Percentiles rank a stretch among this genome's conserved stretches.
Evolutionary conservation across 92 coral and sea anemone species (phyloP).

Genomic region (Chrysogorgia sp.): DNA sequence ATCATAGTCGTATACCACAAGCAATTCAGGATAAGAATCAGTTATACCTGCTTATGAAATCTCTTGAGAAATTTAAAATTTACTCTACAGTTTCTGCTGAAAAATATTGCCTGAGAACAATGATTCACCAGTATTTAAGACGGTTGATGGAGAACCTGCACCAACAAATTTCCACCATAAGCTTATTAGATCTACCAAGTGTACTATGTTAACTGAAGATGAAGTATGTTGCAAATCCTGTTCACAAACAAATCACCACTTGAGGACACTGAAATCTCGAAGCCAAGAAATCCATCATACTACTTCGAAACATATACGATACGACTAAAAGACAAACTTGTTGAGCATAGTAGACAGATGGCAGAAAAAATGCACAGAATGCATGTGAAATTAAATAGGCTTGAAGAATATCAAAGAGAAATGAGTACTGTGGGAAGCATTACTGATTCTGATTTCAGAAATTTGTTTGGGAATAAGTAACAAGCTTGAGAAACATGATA

Average conservation of each 20-base stretch:
- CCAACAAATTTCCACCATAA: neutral
- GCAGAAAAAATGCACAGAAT: conserved; percentile 51
- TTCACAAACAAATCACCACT: too few species aligned
- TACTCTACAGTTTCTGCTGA: too few species aligned
- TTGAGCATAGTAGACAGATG: too few species aligned
- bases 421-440: conserved; percentile 48
- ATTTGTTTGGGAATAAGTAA: conserved; percentile 47
- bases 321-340: conserved; percentile 55
- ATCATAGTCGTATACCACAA: too few species aligned
- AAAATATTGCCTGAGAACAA: neutral
- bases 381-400: conserved; percentile 41
- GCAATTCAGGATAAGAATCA: too few species aligned
- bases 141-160: neutral
- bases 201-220: neutral
- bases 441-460: conserved; percentile 51
- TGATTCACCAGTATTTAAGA: neutral
- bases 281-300: conserved; percentile 4
- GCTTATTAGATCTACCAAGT: too few species aligned
- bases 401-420: conserved; percentile 43
- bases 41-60: too few species aligned
- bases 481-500: conserved; percentile 39
- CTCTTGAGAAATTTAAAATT: too few species aligned
- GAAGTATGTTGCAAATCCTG: too few species aligned
- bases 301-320: conserved; percentile 49
- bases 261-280: conserved; percentile 53